Conservation (phyloP, 1,140 invertebrate genomes). For the Heliothis subflexa region DNA sequence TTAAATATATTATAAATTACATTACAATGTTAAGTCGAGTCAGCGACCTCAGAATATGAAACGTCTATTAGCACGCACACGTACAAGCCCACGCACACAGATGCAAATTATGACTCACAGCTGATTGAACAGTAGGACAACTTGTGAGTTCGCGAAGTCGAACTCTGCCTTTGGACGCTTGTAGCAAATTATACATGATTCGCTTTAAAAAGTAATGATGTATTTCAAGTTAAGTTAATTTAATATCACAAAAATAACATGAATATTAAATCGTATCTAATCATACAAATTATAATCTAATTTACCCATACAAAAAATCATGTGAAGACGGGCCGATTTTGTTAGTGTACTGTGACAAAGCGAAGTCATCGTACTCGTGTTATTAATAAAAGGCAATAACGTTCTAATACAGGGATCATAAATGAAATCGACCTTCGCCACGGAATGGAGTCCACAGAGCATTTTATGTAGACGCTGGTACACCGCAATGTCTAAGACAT, state of each 20-base stretch:
- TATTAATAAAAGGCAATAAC: slow-evolving; percentile 52
- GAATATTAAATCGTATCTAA: not conserved
- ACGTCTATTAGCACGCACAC: slow-evolving; percentile 66
- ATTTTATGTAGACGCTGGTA: slow-evolving; percentile 62
- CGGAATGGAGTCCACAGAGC: slow-evolving; percentile 60
- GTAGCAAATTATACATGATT: not conserved
- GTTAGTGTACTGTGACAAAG: not conserved
- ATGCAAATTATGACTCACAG: slow-evolving; percentile 33
- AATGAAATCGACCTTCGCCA: slow-evolving; percentile 76
- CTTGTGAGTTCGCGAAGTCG: not conserved
- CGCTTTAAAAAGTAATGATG: not conserved
- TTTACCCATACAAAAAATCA: not conserved
- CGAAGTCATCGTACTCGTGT: slow-evolving; percentile 9
- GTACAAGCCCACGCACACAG: slow-evolving; percentile 34
- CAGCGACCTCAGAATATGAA: slow-evolving; percentile 69
- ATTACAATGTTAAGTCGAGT: slow-evolving; percentile 70
- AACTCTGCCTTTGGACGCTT: not conserved
- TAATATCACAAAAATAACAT: too few relatives aligned
- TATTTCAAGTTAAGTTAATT: too few relatives aligned
- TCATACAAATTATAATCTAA: too few relatives aligned
- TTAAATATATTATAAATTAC: slow-evolving; percentile 81
- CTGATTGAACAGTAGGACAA: slow-evolving; percentile 47
- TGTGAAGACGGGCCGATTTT: not conserved
- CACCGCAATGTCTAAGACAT: slow-evolving; percentile 10
- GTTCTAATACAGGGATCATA: slow-evolving; percentile 69